Conservation (phyloP, 2,888 invertebrate species). For the Itoplectis maculator region DNA sequence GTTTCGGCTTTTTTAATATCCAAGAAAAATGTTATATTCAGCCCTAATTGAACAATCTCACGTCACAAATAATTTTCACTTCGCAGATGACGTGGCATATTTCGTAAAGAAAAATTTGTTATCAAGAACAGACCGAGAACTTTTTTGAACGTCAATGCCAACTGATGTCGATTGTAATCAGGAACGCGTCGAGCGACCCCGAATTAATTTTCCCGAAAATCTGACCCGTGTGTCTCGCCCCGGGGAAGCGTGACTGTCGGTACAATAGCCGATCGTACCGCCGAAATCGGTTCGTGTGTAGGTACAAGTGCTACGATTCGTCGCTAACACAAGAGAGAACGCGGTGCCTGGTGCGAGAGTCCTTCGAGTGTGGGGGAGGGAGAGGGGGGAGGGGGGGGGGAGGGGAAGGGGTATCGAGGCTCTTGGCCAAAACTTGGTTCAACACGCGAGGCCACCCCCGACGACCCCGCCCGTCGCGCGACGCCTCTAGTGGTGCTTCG, state of each 20-base stretch:
- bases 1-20: too few species aligned
- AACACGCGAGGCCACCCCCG: conserved; percentile 41
- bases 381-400: too few species aligned
- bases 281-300: conserved; percentile 34
- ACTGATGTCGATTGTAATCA: background rate
- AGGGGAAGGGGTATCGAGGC: too few species aligned
- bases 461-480: conserved; percentile 7
- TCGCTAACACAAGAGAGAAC: background rate
- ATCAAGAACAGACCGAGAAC: too few species aligned
- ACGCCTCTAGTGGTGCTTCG: conserved; percentile 12
- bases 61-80: too few species aligned
- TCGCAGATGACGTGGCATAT: background rate
- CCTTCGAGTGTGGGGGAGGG: conserved; percentile 27
- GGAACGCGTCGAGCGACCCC: background rate
- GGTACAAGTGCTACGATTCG: background rate
- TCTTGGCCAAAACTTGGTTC: conserved; percentile 46
- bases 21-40: too few species aligned
- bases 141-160: too few species aligned
- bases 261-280: conserved; percentile 42
- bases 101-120: too few species aligned
- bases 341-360: conserved; percentile 49
- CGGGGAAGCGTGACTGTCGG: conserved; percentile 43
- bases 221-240: conserved; percentile 6
- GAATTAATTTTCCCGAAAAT: conserved; percentile 23
- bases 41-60: too few species aligned